phyloP scores from a whole-genome alignment of 23 tunicate genomes.

The Clavelina lepadiformis region DNA sequence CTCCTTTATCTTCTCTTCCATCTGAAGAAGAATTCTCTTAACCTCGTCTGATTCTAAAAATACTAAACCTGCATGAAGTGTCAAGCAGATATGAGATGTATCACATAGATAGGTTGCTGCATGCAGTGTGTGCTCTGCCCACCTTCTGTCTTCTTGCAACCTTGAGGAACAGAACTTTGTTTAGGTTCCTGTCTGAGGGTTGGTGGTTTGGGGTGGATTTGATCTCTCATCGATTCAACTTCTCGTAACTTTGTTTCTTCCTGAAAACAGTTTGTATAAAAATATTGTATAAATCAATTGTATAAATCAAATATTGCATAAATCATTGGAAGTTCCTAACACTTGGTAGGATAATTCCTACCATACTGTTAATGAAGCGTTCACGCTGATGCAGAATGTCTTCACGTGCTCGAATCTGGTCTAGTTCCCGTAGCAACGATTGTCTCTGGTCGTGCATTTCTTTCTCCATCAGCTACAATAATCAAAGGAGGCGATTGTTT shows the following conservation, averaged over 20 bases:
- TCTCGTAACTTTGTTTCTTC: conserved; percentile 37
- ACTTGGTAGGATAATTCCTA: too few species aligned
- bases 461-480: conserved; percentile 48
- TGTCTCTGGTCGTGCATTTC: conserved; percentile 89
- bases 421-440: conserved; percentile 53
- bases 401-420: conserved; percentile 58
- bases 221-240: conserved; percentile 32
- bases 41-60: not conserved
- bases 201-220: too few species aligned
- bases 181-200: too few species aligned
- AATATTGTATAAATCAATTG: too few species aligned
- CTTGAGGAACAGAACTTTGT: too few species aligned
- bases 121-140: too few species aligned
- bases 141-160: too few species aligned
- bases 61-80: too few species aligned
- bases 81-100: too few species aligned
- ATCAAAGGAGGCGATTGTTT: not conserved
- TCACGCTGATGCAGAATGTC: conserved; percentile 56
- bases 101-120: too few species aligned
- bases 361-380: conserved; percentile 47
- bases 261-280: conserved; percentile 3
- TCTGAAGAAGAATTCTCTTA: not conserved
- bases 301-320: too few species aligned
- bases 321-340: too few species aligned
- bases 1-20: conserved; percentile 13